Evolutionary conservation across 2,888 invertebrate genomes (phyloP).

Genomic region (Drosophila tanythrix): DNA sequence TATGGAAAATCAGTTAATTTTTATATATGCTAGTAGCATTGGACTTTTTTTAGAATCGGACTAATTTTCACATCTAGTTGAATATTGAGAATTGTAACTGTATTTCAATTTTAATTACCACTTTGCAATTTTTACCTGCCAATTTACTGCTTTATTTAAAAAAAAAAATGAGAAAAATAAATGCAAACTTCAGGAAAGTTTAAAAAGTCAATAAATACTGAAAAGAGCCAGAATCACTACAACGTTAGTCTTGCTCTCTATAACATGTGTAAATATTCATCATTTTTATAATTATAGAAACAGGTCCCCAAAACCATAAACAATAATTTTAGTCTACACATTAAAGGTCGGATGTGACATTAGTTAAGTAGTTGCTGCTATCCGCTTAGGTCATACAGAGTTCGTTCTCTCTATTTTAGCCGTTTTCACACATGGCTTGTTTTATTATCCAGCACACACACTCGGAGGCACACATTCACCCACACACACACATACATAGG

Average conservation of each 20-base stretch:
- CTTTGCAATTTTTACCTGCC: background rate
- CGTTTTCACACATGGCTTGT: slow-evolving; percentile 45
- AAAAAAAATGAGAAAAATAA: background rate
- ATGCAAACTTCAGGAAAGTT: background rate
- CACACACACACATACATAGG: slow-evolving; percentile 22
- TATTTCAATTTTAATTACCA: background rate
- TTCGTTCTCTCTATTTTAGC: slow-evolving; percentile 32
- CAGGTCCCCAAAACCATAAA: background rate
- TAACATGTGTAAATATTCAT: background rate
- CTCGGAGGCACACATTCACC: slow-evolving; percentile 1
- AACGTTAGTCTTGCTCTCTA: background rate
- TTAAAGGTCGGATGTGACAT: background rate
- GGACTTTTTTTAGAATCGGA: background rate
- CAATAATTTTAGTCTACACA: background rate
- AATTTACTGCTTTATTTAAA: background rate
- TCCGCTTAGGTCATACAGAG: slow-evolving; percentile 21
- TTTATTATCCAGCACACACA: slow-evolving; percentile 49
- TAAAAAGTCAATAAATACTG: background rate
- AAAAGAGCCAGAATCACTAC: background rate
- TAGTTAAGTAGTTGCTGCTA: slow-evolving; percentile 2
- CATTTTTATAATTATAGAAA: background rate
- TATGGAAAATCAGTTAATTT: background rate
- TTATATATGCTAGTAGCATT: background rate
- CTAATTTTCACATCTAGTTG: background rate
- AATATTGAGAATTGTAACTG: background rate